These are phyloP conservation scores for Antechinus flavipes DNA, from an alignment of 2,113 vertebrate genomes.

Conservation along the genomic window DNA sequence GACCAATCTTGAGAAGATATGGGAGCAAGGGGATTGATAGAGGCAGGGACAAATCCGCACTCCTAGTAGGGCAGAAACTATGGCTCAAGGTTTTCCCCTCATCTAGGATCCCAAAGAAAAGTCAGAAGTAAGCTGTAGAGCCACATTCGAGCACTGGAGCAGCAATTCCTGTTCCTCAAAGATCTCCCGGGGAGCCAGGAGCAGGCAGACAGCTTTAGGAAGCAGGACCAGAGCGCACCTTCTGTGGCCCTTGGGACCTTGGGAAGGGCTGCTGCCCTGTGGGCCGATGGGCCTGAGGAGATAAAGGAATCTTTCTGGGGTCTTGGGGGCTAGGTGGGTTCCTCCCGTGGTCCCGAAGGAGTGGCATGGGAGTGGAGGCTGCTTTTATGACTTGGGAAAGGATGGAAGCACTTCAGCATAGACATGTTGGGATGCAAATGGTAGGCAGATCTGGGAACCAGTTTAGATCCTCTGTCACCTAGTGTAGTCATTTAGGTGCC, in stretches of 20 bases:
- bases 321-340: neutral
- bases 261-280: neutral
- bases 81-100: neutral
- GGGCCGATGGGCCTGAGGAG: too few species aligned
- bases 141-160: neutral
- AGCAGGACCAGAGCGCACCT: neutral
- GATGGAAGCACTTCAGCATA: neutral
- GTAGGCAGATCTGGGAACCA: neutral
- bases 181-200: neutral
- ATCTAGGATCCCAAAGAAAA: neutral
- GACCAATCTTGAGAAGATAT: neutral
- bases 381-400: neutral
- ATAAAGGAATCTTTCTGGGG: neutral
- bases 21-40: neutral
- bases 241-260: neutral
- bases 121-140: neutral
- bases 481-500: neutral
- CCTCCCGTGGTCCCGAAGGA: neutral
- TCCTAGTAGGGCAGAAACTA: neutral
- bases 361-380: too few species aligned
- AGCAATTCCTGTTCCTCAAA: neutral
- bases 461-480: neutral
- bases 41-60: neutral
- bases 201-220: neutral
- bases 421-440: neutral